Percentiles rank a stretch among this genome's conserved stretches.
Conservation (phyloP, 2,888 invertebrate genomes). For the Micoletzkya japonica region DNA sequence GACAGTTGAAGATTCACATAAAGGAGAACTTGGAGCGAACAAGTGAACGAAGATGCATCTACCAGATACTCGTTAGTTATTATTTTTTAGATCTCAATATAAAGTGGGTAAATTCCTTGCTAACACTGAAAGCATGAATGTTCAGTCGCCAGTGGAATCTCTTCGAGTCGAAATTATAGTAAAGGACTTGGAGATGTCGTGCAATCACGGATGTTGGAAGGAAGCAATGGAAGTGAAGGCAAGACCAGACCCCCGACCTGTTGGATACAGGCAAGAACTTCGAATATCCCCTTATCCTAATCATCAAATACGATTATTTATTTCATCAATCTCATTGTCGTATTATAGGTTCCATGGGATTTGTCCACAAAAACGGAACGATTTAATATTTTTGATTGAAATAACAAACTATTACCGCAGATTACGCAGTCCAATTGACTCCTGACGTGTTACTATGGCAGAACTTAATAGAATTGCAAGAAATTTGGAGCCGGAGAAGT, state of each 20-base stretch:
- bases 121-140: background rate
- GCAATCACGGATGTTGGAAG: slow-evolving; percentile 23
- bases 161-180: background rate
- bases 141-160: slow-evolving; percentile 3
- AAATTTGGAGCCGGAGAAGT: too few species aligned
- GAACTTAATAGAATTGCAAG: too few species aligned
- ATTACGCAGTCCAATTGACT: too few species aligned
- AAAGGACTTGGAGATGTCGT: slow-evolving; percentile 4
- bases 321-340: too few species aligned
- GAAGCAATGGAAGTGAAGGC: slow-evolving; percentile 24
- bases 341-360: too few species aligned
- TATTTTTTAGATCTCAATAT: background rate
- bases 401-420: too few species aligned
- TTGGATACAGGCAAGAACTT: slow-evolving; percentile 7
- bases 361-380: too few species aligned
- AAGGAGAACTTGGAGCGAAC: background rate
- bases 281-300: background rate
- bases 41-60: slow-evolving; percentile 14
- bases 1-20: slow-evolving; percentile 14
- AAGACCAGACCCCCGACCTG: background rate
- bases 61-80: slow-evolving; percentile 12
- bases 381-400: too few species aligned
- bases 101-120: background rate
- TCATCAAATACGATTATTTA: too few species aligned
- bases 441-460: too few species aligned